phyloP scores from a whole-genome alignment of 1,140 invertebrate genomes.

The Diachasmimorpha longicaudata region DNA sequence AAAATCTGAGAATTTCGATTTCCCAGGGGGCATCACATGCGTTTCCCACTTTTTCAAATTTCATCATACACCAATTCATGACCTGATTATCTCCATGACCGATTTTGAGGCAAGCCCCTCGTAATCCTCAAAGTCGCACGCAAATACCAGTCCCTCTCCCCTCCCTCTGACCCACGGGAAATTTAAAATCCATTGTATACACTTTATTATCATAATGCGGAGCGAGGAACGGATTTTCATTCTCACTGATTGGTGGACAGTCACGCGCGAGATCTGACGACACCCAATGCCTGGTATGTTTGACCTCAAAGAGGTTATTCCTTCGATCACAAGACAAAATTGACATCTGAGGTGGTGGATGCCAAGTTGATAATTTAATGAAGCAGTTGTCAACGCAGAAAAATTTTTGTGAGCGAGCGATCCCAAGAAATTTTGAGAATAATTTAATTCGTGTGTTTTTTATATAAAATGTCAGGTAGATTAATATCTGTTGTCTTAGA shows the following conservation, averaged over 20 bases:
- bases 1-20: neutral
- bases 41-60: neutral
- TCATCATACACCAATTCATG: neutral
- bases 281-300: neutral
- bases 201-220: neutral
- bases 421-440: too few relatives aligned
- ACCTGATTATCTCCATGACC: constrained; percentile 2
- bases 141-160: neutral
- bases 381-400: too few relatives aligned
- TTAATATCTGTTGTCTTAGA: too few relatives aligned
- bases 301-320: neutral
- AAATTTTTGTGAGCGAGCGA: too few relatives aligned
- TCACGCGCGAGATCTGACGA: neutral
- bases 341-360: neutral
- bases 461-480: too few relatives aligned
- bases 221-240: neutral
- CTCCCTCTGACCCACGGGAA: too few relatives aligned
- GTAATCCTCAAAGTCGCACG: neutral
- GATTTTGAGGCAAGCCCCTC: constrained; percentile 15
- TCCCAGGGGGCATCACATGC: neutral
- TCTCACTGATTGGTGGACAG: neutral
- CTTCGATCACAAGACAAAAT: neutral
- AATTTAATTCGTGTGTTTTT: too few relatives aligned
- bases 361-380: too few relatives aligned
- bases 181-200: neutral